Conservation (phyloP, 64 coral and sea anemone genomes). For the Orbicella faveolata region DNA sequence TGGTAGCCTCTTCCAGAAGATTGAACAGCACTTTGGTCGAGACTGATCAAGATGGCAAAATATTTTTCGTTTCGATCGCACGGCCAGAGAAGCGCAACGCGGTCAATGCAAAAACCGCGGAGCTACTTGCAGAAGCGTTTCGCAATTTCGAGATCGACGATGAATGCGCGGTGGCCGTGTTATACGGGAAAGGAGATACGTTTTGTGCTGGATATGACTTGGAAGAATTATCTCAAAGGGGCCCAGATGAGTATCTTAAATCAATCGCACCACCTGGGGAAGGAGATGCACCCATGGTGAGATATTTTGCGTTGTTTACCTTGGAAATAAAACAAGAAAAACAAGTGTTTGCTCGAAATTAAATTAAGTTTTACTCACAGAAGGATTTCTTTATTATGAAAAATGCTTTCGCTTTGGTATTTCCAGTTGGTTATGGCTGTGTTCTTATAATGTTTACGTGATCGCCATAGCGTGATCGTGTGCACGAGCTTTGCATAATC, state of each 20-base stretch:
- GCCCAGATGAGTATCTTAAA: slow-evolving; percentile 60
- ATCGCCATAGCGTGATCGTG: neutral
- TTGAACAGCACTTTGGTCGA: slow-evolving; percentile 63
- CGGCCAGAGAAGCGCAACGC: slow-evolving; percentile 96
- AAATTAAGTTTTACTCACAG: no score
- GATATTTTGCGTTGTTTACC: neutral
- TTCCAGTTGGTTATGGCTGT: neutral
- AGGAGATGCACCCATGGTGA: slow-evolving; percentile 84
- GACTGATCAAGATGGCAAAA: slow-evolving; percentile 77
- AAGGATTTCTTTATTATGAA: no score
- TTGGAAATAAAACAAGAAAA: neutral
- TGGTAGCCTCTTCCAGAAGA: slow-evolving; percentile 14
- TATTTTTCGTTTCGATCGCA: slow-evolving; percentile 76
- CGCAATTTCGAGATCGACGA: slow-evolving; percentile 85
- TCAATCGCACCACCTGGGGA: slow-evolving; percentile 56
- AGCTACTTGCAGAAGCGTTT: slow-evolving; percentile 66
- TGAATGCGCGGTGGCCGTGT: slow-evolving; percentile 73
- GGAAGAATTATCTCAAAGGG: slow-evolving; percentile 59
- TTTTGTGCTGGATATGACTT: slow-evolving; percentile 95
- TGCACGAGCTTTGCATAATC: neutral
- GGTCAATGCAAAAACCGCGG: slow-evolving; percentile 77
- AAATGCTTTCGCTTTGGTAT: neutral
- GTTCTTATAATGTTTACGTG: neutral
- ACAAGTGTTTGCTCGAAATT: no score
- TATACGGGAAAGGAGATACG: slow-evolving; percentile 74